A percentile compares a stretch with the other conserved stretches of the same genome.
phyloP scores from a whole-genome alignment of 2,888 invertebrate species.

The Metalampra italica region DNA sequence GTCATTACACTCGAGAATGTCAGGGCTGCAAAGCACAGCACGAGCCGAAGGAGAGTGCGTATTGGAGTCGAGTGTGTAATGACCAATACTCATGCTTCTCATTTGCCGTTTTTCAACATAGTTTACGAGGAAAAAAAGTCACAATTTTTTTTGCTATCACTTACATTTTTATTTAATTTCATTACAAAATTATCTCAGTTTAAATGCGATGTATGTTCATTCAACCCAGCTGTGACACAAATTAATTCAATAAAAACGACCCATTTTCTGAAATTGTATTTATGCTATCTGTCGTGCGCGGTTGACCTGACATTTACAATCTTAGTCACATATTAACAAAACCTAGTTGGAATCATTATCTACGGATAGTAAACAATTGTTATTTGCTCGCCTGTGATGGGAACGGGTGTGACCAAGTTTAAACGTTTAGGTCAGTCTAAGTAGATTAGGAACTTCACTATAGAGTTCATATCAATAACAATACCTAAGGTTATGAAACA shows the following conservation, averaged over 20 bases:
- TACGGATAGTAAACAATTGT: constrained; percentile 25
- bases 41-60: too few relatives aligned
- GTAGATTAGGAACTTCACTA: neutral
- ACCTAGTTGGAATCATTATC: constrained; percentile 17
- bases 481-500: too few relatives aligned
- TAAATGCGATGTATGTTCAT: neutral
- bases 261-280: constrained; percentile 21
- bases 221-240: neutral
- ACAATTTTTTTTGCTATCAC: too few relatives aligned
- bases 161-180: too few relatives aligned
- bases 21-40: too few relatives aligned
- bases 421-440: constrained; percentile 7
- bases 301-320: constrained; percentile 17
- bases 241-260: constrained; percentile 13
- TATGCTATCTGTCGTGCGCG: neutral
- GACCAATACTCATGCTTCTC: too few relatives aligned
- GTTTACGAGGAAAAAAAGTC: too few relatives aligned
- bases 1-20: too few relatives aligned
- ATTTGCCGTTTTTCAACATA: too few relatives aligned
- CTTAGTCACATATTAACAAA: constrained; percentile 31
- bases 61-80: too few relatives aligned
- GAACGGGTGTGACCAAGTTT: constrained; percentile 14
- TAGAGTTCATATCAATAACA: too few relatives aligned
- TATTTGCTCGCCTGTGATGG: constrained; percentile 10
- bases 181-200: too few relatives aligned